A percentile compares a stretch with the other conserved stretches of the same genome.
Conservation (phyloP, 2,113 vertebrate species). For the Cariama cristata region DNA sequence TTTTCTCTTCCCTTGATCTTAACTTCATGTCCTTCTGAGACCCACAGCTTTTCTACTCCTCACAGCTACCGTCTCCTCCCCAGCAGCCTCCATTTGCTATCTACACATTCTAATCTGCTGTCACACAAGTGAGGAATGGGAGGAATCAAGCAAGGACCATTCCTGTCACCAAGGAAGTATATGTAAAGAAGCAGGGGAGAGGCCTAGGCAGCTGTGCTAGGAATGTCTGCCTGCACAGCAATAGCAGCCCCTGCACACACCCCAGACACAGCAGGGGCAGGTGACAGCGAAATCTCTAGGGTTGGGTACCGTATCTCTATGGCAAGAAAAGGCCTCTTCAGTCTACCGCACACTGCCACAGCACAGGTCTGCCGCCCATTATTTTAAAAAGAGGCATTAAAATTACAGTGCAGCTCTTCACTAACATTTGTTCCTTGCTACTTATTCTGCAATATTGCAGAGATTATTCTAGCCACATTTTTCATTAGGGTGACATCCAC, state of each 20-base stretch:
- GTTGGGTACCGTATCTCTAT: rapidly evolving
- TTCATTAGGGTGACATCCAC: background rate
- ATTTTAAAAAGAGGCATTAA: background rate
- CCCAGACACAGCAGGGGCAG: background rate
- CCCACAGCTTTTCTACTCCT: background rate
- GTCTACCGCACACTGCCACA: background rate
- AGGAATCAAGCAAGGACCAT: background rate
- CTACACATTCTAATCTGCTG: background rate
- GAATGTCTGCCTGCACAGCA: background rate
- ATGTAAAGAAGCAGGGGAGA: background rate
- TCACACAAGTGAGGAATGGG: background rate
- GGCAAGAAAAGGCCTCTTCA: background rate
- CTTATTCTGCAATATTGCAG: background rate
- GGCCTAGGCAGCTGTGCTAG: background rate
- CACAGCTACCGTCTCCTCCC: background rate
- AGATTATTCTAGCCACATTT: background rate
- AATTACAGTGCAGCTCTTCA: background rate
- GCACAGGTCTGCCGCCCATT: background rate
- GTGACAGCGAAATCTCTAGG: rapidly evolving
- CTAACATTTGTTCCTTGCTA: background rate
- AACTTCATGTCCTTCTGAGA: background rate
- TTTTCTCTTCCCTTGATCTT: background rate
- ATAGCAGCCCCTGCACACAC: background rate
- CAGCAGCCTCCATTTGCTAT: background rate
- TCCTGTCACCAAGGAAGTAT: background rate